Evolutionary conservation across 2,888 invertebrate genomes (phyloP).

Genomic region (Chalcis sispes): DNA sequence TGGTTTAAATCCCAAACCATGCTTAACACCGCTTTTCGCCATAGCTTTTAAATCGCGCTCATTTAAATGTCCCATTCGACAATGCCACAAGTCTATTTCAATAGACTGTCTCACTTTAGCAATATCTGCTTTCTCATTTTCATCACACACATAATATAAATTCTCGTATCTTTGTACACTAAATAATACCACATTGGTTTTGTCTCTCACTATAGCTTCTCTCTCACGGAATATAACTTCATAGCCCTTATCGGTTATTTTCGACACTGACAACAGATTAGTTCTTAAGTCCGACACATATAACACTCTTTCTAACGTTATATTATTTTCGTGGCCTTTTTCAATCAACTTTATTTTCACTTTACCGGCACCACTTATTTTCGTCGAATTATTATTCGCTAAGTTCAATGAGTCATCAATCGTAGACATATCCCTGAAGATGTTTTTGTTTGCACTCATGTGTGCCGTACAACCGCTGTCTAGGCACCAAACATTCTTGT

Average conservation of each 20-base stretch:
- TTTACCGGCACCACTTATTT: background rate
- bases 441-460: background rate
- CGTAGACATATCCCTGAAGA: background rate
- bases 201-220: background rate
- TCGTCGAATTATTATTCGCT: background rate
- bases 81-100: background rate
- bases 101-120: background rate
- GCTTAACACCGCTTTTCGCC: background rate
- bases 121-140: background rate
- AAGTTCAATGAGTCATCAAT: background rate
- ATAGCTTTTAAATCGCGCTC: background rate
- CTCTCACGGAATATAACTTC: background rate
- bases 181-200: too few relatives aligned
- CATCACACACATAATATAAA: background rate
- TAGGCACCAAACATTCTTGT: background rate
- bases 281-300: background rate
- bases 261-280: background rate
- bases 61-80: slow-evolving; percentile 3
- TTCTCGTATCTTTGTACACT: background rate
- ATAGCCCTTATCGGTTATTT: background rate
- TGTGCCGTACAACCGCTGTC: background rate
- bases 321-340: background rate
- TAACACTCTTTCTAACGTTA: background rate
- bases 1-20: background rate
- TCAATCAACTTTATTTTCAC: background rate